Base-by-base conservation (phyloP, 1,140 invertebrate species). In the Brachionus rubens region DNA sequence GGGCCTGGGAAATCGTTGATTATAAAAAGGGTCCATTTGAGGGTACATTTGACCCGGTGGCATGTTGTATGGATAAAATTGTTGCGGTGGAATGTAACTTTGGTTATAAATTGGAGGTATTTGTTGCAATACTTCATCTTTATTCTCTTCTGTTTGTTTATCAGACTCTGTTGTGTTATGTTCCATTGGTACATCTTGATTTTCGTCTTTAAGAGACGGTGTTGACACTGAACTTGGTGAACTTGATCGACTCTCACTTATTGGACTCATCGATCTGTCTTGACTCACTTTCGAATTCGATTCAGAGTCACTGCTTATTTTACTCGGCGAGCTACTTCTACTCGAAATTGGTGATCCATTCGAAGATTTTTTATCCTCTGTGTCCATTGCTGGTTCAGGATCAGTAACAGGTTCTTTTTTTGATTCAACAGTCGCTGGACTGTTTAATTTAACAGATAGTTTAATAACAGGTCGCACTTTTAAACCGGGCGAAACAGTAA, bases 291-390 rank as follows among this genome's bases (percentile, higher is more conserved):
- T 59, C 12, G 50, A 52, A 26, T 52, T 52, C 1, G 30, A 59
- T 33, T 59, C 54, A 7, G 54, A 59, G 19, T 59, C 54, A 33
- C 54, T 59, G 30, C 54, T 59, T n/a, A 59, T 33, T 36, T 59
- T 59, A 28, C 54, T 33, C 7, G 54, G 54, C 30, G 54, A 59
- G 28, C 54, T 59, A 16, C 54, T 59, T 6, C 54, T 26, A n/a
- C 54, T 59, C 4, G 54, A 59, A 9, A 59, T 33, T 12, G 54
- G 54, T 16, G 52, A 54, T 54, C 52, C 33, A 14, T 24, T 28
- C 52, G 30, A 28, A 4, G 30, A 33, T n/a, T 6, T 6, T 3
- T 7, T 0, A 16, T 59, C 16, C 36, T 59, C 36, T 28, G n/a
- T n/a, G n/a, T n/a, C n/a, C n/a, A 1, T 6, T 33, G 33, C 54